A percentile compares a stretch with the other conserved stretches of the same genome.
These are phyloP conservation scores for Podiceps cristatus DNA, from an alignment of 2,113 vertebrate genomes.

Conservation along the genomic window DNA sequence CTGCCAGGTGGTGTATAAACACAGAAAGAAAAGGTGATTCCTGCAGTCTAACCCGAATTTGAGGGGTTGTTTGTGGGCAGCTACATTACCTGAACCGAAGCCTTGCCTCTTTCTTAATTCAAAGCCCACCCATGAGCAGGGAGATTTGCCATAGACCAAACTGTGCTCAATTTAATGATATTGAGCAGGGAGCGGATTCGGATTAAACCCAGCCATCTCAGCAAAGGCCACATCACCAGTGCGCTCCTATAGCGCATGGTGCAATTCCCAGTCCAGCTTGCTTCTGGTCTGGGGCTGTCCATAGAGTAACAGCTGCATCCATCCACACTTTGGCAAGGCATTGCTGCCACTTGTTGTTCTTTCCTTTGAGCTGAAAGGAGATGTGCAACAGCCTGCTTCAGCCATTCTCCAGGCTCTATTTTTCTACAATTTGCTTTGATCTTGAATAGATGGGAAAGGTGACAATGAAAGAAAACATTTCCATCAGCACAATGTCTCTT, in stretches of 20 bases:
- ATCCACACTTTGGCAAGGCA: background rate
- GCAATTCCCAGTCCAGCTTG: background rate
- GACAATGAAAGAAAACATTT: constrained; percentile 65
- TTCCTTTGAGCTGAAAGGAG: background rate
- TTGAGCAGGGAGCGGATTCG: background rate
- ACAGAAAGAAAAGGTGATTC: background rate
- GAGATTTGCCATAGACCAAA: background rate
- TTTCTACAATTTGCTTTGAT: constrained; percentile 33
- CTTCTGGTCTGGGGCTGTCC: background rate
- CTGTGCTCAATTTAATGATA: background rate
- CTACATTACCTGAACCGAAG: background rate
- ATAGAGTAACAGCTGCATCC: background rate
- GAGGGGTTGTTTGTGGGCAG: background rate
- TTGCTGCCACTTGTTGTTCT: background rate
- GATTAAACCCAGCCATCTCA: background rate
- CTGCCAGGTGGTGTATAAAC: background rate
- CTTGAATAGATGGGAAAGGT: background rate
- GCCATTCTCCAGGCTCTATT: background rate
- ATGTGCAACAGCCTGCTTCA: background rate
- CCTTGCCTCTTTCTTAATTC: background rate
- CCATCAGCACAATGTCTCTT: constrained; percentile 44
- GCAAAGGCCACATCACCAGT: accelerated
- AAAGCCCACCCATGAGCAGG: background rate
- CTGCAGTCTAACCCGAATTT: background rate
- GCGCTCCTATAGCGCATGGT: accelerated